A percentile compares a stretch with the other conserved stretches of the same genome.
Evolutionary conservation across 2,113 vertebrate genomes (phyloP).

Genomic region (Craseonycteris thonglongyai): DNA sequence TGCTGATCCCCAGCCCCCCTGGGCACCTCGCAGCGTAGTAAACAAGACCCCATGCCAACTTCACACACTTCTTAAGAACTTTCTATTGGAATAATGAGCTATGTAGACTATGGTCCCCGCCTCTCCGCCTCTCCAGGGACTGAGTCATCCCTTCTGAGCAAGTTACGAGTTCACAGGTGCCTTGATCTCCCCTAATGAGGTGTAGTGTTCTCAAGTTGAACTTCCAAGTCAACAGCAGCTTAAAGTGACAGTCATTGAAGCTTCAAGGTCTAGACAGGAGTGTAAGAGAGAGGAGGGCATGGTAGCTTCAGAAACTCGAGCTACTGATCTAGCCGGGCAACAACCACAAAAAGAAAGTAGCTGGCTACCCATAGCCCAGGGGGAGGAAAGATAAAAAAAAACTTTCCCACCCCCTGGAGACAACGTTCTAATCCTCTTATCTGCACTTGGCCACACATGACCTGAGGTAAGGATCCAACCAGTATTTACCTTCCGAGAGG

Average conservation of each 20-base stretch:
- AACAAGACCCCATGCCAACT: background rate
- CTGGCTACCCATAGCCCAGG: background rate
- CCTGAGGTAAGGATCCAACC: background rate
- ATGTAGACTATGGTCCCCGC: background rate
- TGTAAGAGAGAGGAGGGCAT: accelerated
- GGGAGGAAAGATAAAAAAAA: background rate
- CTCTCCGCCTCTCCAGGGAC: background rate
- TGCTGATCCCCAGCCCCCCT: no score
- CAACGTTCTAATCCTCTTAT: background rate
- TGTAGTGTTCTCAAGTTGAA: background rate
- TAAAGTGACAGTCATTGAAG: background rate
- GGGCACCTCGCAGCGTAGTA: background rate
- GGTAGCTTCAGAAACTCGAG: background rate
- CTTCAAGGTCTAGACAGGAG: background rate
- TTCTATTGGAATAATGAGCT: background rate
- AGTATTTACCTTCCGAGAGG: background rate
- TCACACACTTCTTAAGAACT: background rate
- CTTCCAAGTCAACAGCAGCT: background rate
- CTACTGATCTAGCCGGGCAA: background rate
- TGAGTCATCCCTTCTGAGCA: background rate
- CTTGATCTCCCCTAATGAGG: background rate
- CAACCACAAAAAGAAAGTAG: background rate
- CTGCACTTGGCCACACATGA: background rate
- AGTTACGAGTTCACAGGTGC: background rate
- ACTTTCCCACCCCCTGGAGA: background rate